These are phyloP conservation scores for Melinopterus prodromus DNA, from an alignment of 2,888 invertebrate species.

Conservation along the genomic window DNA sequence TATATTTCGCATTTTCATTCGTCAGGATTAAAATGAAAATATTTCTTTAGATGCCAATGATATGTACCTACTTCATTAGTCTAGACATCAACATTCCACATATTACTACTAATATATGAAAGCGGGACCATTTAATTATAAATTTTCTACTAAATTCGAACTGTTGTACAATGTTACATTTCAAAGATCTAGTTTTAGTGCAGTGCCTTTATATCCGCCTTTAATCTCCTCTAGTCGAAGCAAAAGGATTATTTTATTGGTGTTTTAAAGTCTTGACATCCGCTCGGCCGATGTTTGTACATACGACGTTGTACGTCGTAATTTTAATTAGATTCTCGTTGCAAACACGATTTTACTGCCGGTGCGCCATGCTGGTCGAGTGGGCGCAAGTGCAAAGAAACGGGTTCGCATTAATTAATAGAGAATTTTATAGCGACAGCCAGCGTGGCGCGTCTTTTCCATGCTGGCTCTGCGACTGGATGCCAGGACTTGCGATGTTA, in stretches of 20 bases:
- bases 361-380: not conserved
- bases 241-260: not conserved
- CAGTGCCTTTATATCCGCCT: not conserved
- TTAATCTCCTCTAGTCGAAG: not conserved
- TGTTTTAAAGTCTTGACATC: not conserved
- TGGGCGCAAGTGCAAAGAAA: not conserved
- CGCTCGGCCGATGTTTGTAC: not conserved
- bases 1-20: no score
- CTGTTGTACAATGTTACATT: no score
- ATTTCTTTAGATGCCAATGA: no score
- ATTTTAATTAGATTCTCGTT: not conserved
- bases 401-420: constrained; percentile 4
- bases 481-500: not conserved
- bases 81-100: no score
- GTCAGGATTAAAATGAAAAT: no score
- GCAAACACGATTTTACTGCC: not conserved
- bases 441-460: not conserved
- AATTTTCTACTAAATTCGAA: no score
- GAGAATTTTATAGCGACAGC: not conserved
- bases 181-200: no score
- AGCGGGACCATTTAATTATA: no score
- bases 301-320: not conserved
- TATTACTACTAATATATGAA: no score
- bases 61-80: no score
- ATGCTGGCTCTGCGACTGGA: not conserved